Conservation (phyloP, 2,888 invertebrate species). For the Anthophora plumipes region DNA sequence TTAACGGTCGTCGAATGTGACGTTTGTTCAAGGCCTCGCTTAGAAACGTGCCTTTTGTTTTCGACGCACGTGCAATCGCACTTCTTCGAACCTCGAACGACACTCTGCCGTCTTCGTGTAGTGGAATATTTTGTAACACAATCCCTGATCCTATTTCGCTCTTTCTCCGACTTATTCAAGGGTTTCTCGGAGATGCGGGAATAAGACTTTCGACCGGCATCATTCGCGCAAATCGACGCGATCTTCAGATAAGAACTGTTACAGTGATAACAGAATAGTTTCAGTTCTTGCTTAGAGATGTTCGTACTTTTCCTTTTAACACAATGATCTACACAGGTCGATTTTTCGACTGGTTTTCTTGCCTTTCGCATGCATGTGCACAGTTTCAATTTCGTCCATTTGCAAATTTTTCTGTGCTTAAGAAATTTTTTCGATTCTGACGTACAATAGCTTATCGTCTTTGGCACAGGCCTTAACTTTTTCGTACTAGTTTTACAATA, state of each 20-base stretch:
- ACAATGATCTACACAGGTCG: not conserved
- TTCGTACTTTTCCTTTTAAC: not conserved
- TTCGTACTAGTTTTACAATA: not conserved
- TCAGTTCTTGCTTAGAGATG: conserved; percentile 23
- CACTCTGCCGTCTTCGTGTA: conserved; percentile 4
- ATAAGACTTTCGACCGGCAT: not conserved
- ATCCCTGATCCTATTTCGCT: not conserved
- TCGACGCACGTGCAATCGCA: conserved; percentile 11
- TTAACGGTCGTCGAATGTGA: not conserved
- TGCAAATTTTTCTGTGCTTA: not conserved
- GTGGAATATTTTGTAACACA: not conserved
- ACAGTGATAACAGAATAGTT: conserved; percentile 50
- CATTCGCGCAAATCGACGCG: not conserved
- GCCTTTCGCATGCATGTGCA: conserved; percentile 19
- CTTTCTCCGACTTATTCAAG: not conserved
- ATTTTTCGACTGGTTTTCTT: not conserved
- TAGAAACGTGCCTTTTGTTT: conserved; percentile 27
- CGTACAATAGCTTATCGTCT: not conserved
- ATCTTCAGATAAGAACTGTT: conserved; percentile 55
- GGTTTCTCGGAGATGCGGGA: not conserved
- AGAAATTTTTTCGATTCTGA: not conserved
- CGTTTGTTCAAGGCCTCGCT: conserved; percentile 7
- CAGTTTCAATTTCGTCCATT: conserved; percentile 21
- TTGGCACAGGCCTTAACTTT: not conserved
- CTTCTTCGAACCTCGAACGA: conserved; percentile 25